Evolutionary conservation across 1,140 invertebrate genomes (phyloP), one percentile per base, ranked within the genome.

Genomic region (Atta cephalotes): DNA sequence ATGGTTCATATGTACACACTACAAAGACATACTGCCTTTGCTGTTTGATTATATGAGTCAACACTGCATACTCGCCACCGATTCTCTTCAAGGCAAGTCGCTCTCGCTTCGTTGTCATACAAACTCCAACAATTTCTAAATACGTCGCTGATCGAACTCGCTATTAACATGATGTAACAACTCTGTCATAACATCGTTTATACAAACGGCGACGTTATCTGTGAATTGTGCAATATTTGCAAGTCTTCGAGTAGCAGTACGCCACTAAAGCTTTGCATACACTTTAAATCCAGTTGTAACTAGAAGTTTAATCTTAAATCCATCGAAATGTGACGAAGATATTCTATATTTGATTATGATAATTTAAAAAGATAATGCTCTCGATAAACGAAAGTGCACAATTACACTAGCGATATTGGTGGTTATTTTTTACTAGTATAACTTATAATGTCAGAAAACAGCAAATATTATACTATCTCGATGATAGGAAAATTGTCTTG

Each of bases 131-230:
- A 49, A 81, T 87, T 87, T 90, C 90, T 93, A 92, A 92, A 93
- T 90, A 87, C 90, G 91, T 90, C 92, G 92, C 89, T 93, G 91
- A 81, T 78, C 78, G 74, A 56, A 84, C 65, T 28, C 25, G n/a
- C 21, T 45, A 31, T 79, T 76, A 35, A 65, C 21, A 62, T 86
- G 85, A 87, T 77, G 89, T 79, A 87, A 89, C 60, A 1, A 21
- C 21, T 28, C 18, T 65, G 86, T 72, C 39, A 25, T 89, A 45
- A 71, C 58, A 68, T 62, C 70, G 68, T 90, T 88, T 81, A 71
- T 60, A 66, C 85, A 62, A 89, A 62, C 60, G 78, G 70, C 14
- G 63, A 60, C 49, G 49, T 14, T 18, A 35, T 58, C n/a, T 14
- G 49, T 9, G 78, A 60, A 18, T 56, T 31, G 21, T 7, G 78